Conservation (phyloP, 2,113 vertebrate genomes). For the Terrapene triunguis region DNA sequence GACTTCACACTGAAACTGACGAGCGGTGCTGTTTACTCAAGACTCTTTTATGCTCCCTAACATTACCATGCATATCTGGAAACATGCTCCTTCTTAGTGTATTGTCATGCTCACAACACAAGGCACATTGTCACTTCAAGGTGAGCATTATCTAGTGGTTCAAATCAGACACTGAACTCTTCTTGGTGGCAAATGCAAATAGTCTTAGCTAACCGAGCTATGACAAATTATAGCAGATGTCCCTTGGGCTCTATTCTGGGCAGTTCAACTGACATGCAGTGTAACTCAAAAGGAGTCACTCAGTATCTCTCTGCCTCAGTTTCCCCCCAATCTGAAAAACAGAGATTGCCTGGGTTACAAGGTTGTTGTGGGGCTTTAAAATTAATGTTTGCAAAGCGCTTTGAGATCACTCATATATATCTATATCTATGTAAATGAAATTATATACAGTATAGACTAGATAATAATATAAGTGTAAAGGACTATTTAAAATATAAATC, state of each 20-base stretch:
- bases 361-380: not conserved
- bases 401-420: not conserved
- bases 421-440: too few species aligned
- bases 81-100: not conserved
- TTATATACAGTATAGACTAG: not conserved
- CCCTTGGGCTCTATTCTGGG: not conserved
- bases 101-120: not conserved
- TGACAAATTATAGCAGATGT: not conserved
- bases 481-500: not conserved
- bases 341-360: not conserved
- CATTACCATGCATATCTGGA: not conserved
- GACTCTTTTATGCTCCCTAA: not conserved
- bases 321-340: conserved; percentile 1
- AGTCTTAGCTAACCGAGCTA: not conserved
- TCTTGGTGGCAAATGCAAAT: not conserved
- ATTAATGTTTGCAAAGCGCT: not conserved
- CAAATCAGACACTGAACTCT: not conserved
- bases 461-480: not conserved
- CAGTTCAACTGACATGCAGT: not conserved
- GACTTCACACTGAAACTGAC: not conserved
- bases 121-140: not conserved
- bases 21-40: not conserved
- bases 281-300: conserved; percentile 11
- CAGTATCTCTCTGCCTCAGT: not conserved
- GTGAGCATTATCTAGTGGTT: too few species aligned